Conservation (phyloP, 2,797 vertebrate species). For the Tangara arthus region DNA sequence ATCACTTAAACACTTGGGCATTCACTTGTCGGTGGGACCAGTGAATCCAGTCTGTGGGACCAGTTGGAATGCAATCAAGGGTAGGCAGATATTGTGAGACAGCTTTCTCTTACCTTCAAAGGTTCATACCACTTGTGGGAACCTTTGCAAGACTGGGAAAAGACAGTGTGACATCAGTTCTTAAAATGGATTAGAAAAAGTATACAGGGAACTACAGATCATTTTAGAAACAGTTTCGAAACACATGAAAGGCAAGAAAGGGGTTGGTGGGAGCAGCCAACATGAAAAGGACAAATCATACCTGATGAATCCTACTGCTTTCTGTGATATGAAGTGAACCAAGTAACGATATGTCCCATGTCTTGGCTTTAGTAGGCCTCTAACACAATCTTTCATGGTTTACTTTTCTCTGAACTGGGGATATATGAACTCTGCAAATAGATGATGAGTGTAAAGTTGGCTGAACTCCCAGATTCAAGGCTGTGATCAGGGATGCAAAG, state of each 20-base stretch:
- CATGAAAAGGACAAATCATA: background rate
- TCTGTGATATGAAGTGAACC: background rate
- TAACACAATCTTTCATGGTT: background rate
- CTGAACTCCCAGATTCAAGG: background rate
- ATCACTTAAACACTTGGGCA: background rate
- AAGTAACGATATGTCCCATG: fast-evolving
- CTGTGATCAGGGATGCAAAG: background rate
- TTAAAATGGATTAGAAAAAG: background rate
- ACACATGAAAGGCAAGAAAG: background rate
- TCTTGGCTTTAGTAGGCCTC: background rate
- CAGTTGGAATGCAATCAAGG: background rate
- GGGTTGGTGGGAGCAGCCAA: background rate
- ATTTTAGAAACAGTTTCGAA: background rate
- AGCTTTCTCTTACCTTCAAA: background rate
- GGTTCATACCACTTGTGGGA: background rate
- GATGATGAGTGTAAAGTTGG: background rate
- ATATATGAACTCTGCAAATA: background rate
- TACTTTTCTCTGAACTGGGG: background rate
- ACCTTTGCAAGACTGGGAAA: background rate
- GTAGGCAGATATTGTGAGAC: background rate
- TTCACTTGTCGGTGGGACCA: background rate
- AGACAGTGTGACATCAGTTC: background rate
- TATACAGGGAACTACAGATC: background rate
- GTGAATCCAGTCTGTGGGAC: background rate
- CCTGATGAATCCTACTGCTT: background rate